phyloP scores from a whole-genome alignment of 2,797 vertebrate species.

The Hippocampus kuda region DNA sequence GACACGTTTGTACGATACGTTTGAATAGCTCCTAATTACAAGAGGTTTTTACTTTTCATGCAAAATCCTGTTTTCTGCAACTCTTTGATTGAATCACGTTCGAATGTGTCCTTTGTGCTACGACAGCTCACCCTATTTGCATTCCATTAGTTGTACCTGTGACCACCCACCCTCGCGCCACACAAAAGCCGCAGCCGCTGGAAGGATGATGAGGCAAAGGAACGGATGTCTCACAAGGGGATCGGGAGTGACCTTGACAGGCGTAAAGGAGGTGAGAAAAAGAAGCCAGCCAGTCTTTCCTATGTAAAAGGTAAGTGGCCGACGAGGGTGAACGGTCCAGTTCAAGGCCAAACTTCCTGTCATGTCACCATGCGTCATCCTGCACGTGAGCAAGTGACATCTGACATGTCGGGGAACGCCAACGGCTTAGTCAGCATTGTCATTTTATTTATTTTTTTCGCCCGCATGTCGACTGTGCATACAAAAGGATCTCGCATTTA shows the following conservation, averaged over 20 bases:
- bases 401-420: slow-evolving; percentile 17
- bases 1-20: no score
- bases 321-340: slow-evolving; percentile 15
- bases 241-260: slow-evolving; percentile 30
- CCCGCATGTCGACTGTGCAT: background rate
- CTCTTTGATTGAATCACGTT: background rate
- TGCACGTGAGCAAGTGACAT: slow-evolving; percentile 35
- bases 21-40: no score
- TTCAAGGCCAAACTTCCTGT: slow-evolving; percentile 15
- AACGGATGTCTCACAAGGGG: slow-evolving; percentile 19
- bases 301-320: background rate
- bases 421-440: slow-evolving; percentile 34
- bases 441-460: slow-evolving; percentile 10
- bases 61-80: background rate
- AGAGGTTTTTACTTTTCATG: background rate
- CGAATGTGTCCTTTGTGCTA: background rate
- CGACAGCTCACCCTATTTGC: background rate
- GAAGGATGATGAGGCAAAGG: slow-evolving; percentile 30
- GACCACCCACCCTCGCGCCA: slow-evolving; percentile 16
- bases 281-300: background rate
- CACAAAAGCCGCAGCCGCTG: slow-evolving; percentile 18
- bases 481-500: slow-evolving; percentile 16
- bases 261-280: slow-evolving; percentile 11
- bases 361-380: slow-evolving; percentile 18
- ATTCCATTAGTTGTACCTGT: slow-evolving; percentile 38